phyloP scores from a whole-genome alignment of 2,888 invertebrate genomes.

The Limnephilus auricula region DNA sequence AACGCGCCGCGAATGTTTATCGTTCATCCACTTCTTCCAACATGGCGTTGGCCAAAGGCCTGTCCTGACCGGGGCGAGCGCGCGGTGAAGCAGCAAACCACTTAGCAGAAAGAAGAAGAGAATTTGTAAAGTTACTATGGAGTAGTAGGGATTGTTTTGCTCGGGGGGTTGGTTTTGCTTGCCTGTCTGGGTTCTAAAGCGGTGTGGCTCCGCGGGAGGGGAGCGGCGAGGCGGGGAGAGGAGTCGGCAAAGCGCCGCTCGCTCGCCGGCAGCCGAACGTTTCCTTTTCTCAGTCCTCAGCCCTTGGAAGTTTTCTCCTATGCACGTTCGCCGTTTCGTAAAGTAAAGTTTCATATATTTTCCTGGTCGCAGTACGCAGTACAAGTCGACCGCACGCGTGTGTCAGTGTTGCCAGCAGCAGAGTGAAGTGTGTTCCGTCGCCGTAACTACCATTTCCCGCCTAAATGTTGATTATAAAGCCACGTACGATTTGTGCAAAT shows the following conservation, averaged over 20 bases:
- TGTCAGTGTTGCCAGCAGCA: constrained; percentile 51
- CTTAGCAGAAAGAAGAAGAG: background rate
- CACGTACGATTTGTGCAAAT: constrained; percentile 49
- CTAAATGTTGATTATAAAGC: constrained; percentile 59
- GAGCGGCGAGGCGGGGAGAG: constrained; percentile 45
- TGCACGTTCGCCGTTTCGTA: constrained; percentile 55
- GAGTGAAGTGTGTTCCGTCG: background rate
- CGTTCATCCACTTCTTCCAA: constrained; percentile 54
- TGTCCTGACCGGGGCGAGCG: background rate
- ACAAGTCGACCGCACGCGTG: constrained; percentile 7
- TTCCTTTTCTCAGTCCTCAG: constrained; percentile 71
- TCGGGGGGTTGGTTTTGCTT: constrained; percentile 42
- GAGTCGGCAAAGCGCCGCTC: constrained; percentile 47
- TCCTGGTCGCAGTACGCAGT: constrained; percentile 11
- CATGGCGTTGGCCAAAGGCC: constrained; percentile 54
- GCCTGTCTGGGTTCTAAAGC: constrained; percentile 43
- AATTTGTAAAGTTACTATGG: background rate
- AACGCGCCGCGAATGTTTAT: constrained; percentile 41
- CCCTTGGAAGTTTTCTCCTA: constrained; percentile 55
- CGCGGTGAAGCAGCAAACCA: constrained; percentile 3
- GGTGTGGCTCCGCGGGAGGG: background rate
- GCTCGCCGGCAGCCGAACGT: constrained; percentile 69
- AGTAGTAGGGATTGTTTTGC: background rate
- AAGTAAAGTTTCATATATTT: constrained; percentile 52
- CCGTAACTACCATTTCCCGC: constrained; percentile 56